These are phyloP conservation scores for Synergus gifuensis DNA, from an alignment of 2,888 invertebrate species.

Conservation along the genomic window DNA sequence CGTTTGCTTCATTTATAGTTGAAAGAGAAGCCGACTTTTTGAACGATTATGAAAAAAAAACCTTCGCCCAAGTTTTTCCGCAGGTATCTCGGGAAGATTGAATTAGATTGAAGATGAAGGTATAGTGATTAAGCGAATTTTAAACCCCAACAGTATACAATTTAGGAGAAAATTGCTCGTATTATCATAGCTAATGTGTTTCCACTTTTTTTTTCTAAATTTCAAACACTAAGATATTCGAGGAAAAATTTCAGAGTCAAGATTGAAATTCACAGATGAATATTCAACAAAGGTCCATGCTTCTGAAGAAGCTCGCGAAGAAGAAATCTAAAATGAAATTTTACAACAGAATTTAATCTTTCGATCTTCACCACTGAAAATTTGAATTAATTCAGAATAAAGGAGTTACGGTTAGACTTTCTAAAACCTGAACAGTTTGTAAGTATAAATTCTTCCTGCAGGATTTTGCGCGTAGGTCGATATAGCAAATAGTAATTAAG, in stretches of 20 bases:
- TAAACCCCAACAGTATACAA: neutral
- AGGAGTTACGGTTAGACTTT: neutral
- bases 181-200: slow-evolving; percentile 30
- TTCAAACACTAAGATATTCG: neutral
- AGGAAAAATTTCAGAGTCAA: neutral
- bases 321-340: neutral
- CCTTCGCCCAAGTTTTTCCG: neutral
- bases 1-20: neutral
- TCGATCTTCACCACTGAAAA: neutral
- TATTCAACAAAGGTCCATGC: neutral
- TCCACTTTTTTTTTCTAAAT: neutral
- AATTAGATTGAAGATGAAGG: neutral
- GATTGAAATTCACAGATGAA: neutral
- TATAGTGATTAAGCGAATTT: slow-evolving; percentile 1
- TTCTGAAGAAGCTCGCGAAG: neutral
- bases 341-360: neutral
- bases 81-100: slow-evolving; percentile 13
- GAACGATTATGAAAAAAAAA: neutral
- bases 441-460: neutral
- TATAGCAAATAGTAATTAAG: slow-evolving; percentile 11
- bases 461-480: neutral
- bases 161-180: neutral
- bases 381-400: neutral
- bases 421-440: neutral
- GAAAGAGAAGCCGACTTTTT: neutral